These are phyloP conservation scores for Polylopha cassiicola DNA, from an alignment of 2,888 invertebrate species.

Conservation along the genomic window DNA sequence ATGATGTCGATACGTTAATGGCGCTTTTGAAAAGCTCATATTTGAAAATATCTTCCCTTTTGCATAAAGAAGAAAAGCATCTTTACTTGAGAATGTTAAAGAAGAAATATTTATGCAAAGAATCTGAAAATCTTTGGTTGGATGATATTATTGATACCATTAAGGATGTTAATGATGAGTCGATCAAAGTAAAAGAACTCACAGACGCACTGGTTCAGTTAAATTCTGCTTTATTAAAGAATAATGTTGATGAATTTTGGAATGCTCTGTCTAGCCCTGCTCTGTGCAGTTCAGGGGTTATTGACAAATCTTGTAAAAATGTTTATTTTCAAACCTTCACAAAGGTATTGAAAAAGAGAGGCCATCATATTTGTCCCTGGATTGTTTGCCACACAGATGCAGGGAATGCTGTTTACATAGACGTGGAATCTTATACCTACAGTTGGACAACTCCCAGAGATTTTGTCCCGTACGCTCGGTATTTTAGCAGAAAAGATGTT, in stretches of 20 bases:
- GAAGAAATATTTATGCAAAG: slow-evolving; percentile 66
- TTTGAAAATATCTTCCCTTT: slow-evolving; percentile 56
- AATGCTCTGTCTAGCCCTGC: slow-evolving; percentile 47
- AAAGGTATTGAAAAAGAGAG: slow-evolving; percentile 63
- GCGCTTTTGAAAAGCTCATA: slow-evolving; percentile 64
- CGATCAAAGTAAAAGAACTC: slow-evolving; percentile 63
- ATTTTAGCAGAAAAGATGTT: slow-evolving; percentile 66
- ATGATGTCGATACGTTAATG: slow-evolving; percentile 69
- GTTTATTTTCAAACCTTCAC: slow-evolving; percentile 69
- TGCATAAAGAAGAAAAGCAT: slow-evolving; percentile 67
- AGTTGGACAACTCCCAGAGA: slow-evolving; percentile 74
- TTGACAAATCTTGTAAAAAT: slow-evolving; percentile 58
- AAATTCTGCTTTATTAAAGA: slow-evolving; percentile 62
- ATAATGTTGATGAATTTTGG: slow-evolving; percentile 59
- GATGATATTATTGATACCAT: slow-evolving; percentile 74
- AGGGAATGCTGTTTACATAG: slow-evolving; percentile 72
- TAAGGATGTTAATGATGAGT: slow-evolving; percentile 67
- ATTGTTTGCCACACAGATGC: slow-evolving; percentile 70
- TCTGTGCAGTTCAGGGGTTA: slow-evolving; percentile 38
- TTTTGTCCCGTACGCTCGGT: slow-evolving; percentile 67
- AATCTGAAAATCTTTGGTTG: slow-evolving; percentile 77
- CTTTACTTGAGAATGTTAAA: slow-evolving; percentile 75
- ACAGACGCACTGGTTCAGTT: slow-evolving; percentile 64
- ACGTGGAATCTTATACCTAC: slow-evolving; percentile 69
- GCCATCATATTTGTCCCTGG: slow-evolving; percentile 68